Conservation (phyloP, 2,797 vertebrate species). For the Coendou prehensilis region DNA sequence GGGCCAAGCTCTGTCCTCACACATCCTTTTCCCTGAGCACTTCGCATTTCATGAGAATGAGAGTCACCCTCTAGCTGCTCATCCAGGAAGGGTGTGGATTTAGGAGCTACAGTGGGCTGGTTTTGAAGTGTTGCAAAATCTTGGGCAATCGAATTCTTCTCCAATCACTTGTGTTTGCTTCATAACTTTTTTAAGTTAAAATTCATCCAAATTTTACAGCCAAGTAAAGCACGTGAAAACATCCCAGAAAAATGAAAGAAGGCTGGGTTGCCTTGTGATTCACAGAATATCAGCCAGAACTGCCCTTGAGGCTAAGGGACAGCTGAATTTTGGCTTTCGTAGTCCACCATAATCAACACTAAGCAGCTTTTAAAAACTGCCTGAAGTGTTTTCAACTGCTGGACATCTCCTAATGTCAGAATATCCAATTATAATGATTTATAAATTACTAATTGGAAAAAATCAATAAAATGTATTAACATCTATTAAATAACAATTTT, state of each 20-base stretch:
- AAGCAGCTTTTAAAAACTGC: not conserved
- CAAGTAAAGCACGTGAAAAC: conserved; percentile 76
- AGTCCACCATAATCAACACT: not conserved
- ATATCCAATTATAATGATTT: conserved; percentile 43
- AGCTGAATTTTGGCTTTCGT: not conserved
- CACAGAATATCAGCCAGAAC: not conserved
- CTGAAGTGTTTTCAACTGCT: conserved; percentile 44
- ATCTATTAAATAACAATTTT: conserved; percentile 21
- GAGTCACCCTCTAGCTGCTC: conserved; percentile 17
- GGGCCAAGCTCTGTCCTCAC: conserved; percentile 77
- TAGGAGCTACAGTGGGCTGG: conserved; percentile 40
- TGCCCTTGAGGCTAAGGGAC: conserved; percentile 39
- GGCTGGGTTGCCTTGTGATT: conserved; percentile 1
- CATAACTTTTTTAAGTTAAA: conserved; percentile 61
- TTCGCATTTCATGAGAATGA: conserved; percentile 59
- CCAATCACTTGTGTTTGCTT: conserved; percentile 54
- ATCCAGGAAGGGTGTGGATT: conserved; percentile 74
- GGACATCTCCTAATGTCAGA: conserved; percentile 31
- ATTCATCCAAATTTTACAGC: conserved; percentile 72
- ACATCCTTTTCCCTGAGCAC: conserved; percentile 52
- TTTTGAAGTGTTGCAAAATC: conserved; percentile 65
- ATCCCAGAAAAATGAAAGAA: conserved; percentile 75
- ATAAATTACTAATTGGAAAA: not conserved
- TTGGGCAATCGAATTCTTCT: conserved; percentile 37
- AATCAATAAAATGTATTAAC: not conserved